Evolutionary conservation across 2,797 vertebrate species (phyloP), one percentile per base, ranked within the genome.

Genomic region (Calcarius lapponicus): DNA sequence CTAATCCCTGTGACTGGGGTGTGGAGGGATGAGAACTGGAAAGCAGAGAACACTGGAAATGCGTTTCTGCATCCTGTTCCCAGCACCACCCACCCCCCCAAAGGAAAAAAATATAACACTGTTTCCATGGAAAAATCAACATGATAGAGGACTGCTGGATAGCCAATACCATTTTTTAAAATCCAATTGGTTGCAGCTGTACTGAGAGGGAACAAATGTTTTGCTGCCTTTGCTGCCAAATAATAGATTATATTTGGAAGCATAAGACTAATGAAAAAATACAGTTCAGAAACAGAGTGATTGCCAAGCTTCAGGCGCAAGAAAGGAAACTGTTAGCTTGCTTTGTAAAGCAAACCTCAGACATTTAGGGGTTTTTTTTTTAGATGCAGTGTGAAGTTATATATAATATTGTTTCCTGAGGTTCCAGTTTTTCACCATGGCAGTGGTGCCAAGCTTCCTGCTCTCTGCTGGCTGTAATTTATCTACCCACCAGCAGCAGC

Each of bases 191-290:
- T 95, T 97, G 94, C 96, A 97, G 95, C 94, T 97, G 94, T 96
- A 96, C 92, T 57, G 87, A 95, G 94, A 97, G 71, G 85, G 28
- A 97, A 96, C 91, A 97, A 96, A 97, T 95, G 53, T 94, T 97
- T 96, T 96, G 74, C 88, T 97, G 92, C 78, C 72, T 96, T 80
- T 95, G 81, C 88, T 98, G 95, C 96, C 96, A 97, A 97, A 91
- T 96, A 97, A 92, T 96, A 97, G 90, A 97, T 97, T 97, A 95
- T 94, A 97, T 97, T 96, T 97, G 96, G 96, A 97, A 97, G 91
- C 75, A 86, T 88, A 95, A 93, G 29, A 51, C 56, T 97, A 93
- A 96, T 95, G 93, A 84, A 94, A 92, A 96, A 97, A 95, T 73
- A 94, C 86, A 96, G 84, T 80, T 96, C 72, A 97, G 62, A 97